Conservation (phyloP, 2,797 vertebrate species). For the Threskiornis aethiopicus region DNA sequence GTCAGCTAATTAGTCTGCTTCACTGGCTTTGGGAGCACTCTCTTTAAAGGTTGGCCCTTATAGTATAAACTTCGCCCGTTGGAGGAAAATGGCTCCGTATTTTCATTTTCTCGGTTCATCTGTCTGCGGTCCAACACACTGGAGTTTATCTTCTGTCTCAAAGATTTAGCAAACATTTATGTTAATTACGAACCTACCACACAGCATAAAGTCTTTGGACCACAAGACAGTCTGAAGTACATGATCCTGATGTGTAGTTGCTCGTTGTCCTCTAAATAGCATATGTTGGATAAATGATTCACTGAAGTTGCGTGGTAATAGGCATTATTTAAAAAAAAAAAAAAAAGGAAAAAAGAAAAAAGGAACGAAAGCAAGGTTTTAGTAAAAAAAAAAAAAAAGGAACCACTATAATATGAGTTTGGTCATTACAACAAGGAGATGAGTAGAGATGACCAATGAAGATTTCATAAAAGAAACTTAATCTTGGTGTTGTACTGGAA, state of each 20-base stretch:
- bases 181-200: not conserved
- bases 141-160: not conserved
- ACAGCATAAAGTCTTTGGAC: not conserved
- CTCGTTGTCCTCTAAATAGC: not conserved
- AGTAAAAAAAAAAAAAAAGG: not conserved
- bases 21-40: not conserved
- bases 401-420: not conserved
- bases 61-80: not conserved
- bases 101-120: not conserved
- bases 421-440: not conserved
- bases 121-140: not conserved
- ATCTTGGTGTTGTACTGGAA: not conserved
- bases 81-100: not conserved
- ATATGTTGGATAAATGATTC: not conserved
- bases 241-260: not conserved
- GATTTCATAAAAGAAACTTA: not conserved
- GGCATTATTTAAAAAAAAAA: not conserved
- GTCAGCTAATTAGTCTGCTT: not conserved
- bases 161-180: not conserved
- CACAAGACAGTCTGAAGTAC: not conserved
- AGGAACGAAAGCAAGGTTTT: not conserved
- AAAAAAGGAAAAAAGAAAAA: not conserved
- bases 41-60: not conserved
- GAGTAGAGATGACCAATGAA: not conserved
- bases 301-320: not conserved